These are phyloP conservation scores for Malurus elegans DNA, from an alignment of 2,113 vertebrate species.

Conservation along the genomic window DNA sequence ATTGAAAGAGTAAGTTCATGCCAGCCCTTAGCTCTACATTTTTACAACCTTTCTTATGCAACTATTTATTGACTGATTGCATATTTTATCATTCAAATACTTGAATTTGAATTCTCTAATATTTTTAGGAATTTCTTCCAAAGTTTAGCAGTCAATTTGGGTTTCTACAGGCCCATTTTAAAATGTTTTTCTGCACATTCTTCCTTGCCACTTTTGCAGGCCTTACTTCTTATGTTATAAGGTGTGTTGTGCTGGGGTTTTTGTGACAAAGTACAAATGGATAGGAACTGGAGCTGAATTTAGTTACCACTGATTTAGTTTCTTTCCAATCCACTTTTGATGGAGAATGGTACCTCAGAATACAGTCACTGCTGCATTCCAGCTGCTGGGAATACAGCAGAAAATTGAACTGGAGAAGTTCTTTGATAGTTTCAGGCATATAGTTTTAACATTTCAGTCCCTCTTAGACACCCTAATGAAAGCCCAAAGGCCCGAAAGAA, in stretches of 20 bases:
- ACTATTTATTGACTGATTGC: not conserved
- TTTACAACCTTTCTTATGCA: not conserved
- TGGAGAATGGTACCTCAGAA: not conserved
- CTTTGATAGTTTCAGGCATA: not conserved
- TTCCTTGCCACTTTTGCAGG: not conserved
- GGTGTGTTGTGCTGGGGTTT: not conserved
- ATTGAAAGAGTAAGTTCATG: not conserved
- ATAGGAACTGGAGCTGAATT: not conserved
- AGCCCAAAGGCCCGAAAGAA: not conserved
- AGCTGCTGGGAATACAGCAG: not conserved
- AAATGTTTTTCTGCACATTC: not conserved
- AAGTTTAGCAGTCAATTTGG: not conserved
- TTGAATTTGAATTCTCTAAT: not conserved
- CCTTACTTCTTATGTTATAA: not conserved
- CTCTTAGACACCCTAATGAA: not conserved
- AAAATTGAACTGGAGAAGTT: not conserved
- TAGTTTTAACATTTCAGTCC: not conserved
- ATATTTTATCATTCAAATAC: not conserved
- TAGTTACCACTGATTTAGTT: not conserved
- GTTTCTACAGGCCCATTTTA: not conserved
- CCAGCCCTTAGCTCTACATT: not conserved
- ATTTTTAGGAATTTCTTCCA: not conserved
- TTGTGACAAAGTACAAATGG: not conserved
- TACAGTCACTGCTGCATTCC: not conserved
- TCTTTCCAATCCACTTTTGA: not conserved